Conservation (phyloP, 2,797 vertebrate species). For the Micromesistius poutassou region DNA sequence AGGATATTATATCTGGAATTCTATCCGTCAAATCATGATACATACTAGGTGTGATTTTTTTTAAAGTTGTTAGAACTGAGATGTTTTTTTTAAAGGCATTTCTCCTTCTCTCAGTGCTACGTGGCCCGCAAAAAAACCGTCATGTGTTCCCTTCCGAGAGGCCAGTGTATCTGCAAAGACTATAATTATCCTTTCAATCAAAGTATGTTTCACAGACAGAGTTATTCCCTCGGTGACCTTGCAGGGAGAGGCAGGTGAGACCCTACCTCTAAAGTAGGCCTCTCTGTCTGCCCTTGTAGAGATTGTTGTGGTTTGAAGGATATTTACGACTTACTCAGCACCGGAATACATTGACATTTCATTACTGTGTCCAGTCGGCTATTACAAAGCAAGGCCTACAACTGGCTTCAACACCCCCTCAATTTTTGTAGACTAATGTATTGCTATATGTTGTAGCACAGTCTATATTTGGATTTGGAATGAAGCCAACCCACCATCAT, state of each 20-base stretch:
- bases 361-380: background rate
- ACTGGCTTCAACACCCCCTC: background rate
- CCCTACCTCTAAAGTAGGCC: background rate
- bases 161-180: background rate
- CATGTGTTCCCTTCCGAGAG: background rate
- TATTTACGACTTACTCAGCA: background rate
- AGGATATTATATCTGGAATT: background rate
- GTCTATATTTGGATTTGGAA: background rate
- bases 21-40: background rate
- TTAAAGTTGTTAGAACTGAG: background rate
- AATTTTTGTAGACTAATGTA: background rate
- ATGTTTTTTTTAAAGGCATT: background rate
- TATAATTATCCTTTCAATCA: conserved; percentile 7
- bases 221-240: background rate
- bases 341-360: background rate
- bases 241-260: background rate
- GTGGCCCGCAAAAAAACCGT: background rate
- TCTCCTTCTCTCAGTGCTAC: background rate
- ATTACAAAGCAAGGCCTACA: background rate
- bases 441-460: background rate
- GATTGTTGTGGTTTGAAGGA: background rate
- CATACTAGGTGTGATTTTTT: background rate
- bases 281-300: background rate
- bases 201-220: background rate
- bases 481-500: too few relatives aligned